Percentiles rank a stretch among this genome's conserved stretches.
Evolutionary conservation across 2,888 invertebrate genomes (phyloP).

Genomic region (Hyppa rectilinea): DNA sequence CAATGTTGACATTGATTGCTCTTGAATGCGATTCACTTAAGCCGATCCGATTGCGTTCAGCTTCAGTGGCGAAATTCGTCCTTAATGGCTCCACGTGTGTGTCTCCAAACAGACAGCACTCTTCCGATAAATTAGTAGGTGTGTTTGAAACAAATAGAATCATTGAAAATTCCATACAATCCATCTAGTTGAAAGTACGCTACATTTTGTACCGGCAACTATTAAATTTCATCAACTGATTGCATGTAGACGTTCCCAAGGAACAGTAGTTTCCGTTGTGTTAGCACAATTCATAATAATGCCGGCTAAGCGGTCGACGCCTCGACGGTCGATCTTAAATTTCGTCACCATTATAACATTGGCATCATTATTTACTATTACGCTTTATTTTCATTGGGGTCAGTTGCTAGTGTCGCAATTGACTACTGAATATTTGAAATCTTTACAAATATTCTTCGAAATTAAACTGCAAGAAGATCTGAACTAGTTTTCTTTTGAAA

Average conservation of each 20-base stretch:
- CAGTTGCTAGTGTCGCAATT: no score
- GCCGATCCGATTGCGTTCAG: no score
- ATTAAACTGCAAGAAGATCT: background rate
- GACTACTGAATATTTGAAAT: conserved; percentile 62
- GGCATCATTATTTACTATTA: conserved; percentile 78
- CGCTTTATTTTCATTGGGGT: conserved; percentile 76
- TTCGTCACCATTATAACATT: conserved; percentile 78
- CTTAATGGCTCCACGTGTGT: no score
- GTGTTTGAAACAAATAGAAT: background rate
- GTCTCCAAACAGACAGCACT: background rate
- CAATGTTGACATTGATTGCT: no score
- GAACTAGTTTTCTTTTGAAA: background rate
- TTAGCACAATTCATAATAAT: conserved; percentile 62
- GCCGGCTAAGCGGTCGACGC: conserved; percentile 66
- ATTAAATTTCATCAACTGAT: conserved; percentile 50
- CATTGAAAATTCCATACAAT: background rate
- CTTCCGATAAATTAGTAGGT: background rate
- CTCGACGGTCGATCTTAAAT: conserved; percentile 65
- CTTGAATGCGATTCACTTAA: no score
- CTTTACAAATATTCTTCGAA: conserved; percentile 40
- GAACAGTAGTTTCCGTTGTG: conserved; percentile 60
- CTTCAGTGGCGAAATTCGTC: no score
- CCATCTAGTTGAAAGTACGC: background rate
- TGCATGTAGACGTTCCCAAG: conserved; percentile 57
- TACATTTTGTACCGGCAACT: conserved; percentile 27